Conservation (phyloP, 2,888 invertebrate species). For the Nudaria mundana region DNA sequence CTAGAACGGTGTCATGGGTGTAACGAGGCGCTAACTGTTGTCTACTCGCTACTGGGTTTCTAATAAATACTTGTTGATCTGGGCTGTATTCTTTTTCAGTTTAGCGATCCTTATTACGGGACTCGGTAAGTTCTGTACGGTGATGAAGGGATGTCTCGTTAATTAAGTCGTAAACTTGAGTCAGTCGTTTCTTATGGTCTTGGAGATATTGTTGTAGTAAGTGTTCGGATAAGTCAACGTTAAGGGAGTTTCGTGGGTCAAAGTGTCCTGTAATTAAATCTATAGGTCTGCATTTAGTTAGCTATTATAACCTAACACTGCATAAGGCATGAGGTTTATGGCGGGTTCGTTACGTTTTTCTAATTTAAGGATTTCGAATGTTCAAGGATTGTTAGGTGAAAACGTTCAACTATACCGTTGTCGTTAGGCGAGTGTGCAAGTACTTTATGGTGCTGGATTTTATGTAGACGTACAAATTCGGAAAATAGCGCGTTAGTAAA, state of each 20-base stretch:
- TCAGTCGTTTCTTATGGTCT: slow-evolving; percentile 16
- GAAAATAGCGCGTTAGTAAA: slow-evolving; percentile 13
- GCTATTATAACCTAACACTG: slow-evolving; percentile 8
- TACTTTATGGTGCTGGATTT: slow-evolving; percentile 20
- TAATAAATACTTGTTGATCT: slow-evolving; percentile 20
- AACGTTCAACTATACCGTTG: slow-evolving; percentile 17
- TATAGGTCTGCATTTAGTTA: too few species aligned
- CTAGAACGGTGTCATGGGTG: slow-evolving; percentile 25
- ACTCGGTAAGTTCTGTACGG: slow-evolving; percentile 13
- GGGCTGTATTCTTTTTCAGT: slow-evolving; percentile 21
- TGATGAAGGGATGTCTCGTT: slow-evolving; percentile 6
- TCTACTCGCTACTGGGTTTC: slow-evolving; percentile 21
- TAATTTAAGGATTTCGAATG: slow-evolving; percentile 17
- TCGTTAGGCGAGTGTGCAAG: slow-evolving; percentile 22
- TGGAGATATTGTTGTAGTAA: slow-evolving; percentile 19
- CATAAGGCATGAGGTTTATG: slow-evolving; percentile 16
- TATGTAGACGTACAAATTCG: slow-evolving; percentile 18
- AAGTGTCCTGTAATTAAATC: too few species aligned
- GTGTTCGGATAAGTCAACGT: slow-evolving; percentile 15
- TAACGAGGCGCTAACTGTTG: slow-evolving; percentile 29
- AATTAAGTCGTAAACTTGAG: slow-evolving; percentile 10
- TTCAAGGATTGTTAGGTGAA: slow-evolving; percentile 18
- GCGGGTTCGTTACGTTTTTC: neutral
- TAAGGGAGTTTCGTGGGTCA: slow-evolving; percentile 22
- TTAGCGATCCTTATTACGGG: slow-evolving; percentile 17